These are phyloP conservation scores for Agapetus fuscipes DNA, from an alignment of 2,888 invertebrate species.

Conservation along the genomic window DNA sequence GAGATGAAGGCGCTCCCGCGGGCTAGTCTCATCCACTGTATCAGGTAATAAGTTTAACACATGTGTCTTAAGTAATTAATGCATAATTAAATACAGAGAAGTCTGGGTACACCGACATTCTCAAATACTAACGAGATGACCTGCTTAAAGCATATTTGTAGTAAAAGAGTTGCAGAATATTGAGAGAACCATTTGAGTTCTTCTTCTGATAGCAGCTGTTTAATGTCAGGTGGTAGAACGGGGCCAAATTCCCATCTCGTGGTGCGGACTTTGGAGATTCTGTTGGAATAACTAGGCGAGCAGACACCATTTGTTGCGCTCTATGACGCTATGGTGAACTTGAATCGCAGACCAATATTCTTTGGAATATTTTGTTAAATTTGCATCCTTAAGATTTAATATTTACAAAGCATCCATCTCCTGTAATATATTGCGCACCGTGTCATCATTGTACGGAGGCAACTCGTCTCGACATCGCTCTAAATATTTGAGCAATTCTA, in stretches of 20 bases:
- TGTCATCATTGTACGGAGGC: constrained; percentile 76
- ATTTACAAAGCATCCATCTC: constrained; percentile 79
- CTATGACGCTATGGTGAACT: constrained; percentile 75
- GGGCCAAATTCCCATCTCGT: constrained; percentile 95
- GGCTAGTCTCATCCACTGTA: constrained; percentile 20
- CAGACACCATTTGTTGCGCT: constrained; percentile 84
- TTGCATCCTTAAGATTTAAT: constrained; percentile 78
- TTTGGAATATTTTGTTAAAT: too few relatives aligned
- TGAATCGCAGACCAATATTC: constrained; percentile 71
- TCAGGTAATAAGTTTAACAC: constrained; percentile 19
- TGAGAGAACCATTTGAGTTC: constrained; percentile 84
- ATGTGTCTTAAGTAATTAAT: constrained; percentile 22
- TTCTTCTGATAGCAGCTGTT: constrained; percentile 64
- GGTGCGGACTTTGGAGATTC: constrained; percentile 71
- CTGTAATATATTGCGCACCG: constrained; percentile 71
- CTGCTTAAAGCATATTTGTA: too few relatives aligned
- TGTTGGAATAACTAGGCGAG: constrained; percentile 74
- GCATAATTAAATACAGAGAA: too few relatives aligned
- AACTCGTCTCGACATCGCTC: constrained; percentile 65
- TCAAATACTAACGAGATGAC: too few relatives aligned
- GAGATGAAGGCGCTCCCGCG: constrained; percentile 12
- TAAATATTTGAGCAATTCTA: constrained; percentile 76
- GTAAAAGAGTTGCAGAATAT: constrained; percentile 79
- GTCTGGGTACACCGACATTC: too few relatives aligned
- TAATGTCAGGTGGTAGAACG: constrained; percentile 77